A percentile compares a stretch with the other conserved stretches of the same genome.
Conservation (phyloP, 2,888 invertebrate species). For the Smittia aterrima region DNA sequence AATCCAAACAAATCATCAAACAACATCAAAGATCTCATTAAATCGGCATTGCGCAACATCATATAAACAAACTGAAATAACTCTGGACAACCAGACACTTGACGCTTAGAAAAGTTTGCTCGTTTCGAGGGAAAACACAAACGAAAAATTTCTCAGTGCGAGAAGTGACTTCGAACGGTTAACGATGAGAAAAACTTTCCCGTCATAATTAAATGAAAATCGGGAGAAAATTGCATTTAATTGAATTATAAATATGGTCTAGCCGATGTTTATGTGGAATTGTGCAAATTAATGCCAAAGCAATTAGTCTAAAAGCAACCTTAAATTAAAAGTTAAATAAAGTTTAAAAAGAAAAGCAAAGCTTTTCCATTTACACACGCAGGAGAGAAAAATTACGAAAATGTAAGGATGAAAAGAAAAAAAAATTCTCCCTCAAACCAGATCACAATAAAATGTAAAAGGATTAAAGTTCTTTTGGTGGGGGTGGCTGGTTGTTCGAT, state of each 20-base stretch:
- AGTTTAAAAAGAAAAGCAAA: constrained; percentile 7
- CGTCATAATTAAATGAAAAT: constrained; percentile 15
- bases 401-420: constrained; percentile 29
- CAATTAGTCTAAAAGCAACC: constrained; percentile 19
- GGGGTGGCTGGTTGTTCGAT: background rate
- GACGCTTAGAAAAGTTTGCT: background rate
- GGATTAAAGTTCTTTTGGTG: constrained; percentile 35
- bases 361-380: constrained; percentile 2
- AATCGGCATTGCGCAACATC: background rate
- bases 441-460: constrained; percentile 22
- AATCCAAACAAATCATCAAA: too few species aligned
- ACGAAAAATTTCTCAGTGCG: constrained; percentile 30
- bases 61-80: too few species aligned
- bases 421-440: background rate
- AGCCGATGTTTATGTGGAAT: constrained; percentile 12
- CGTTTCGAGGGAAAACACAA: background rate
- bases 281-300: constrained; percentile 33
- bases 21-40: too few species aligned
- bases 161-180: constrained; percentile 41
- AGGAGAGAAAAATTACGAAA: constrained; percentile 2
- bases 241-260: constrained; percentile 37
- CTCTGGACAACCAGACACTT: background rate
- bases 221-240: constrained; percentile 24
- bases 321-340: constrained; percentile 21
- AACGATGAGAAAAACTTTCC: constrained; percentile 29